Percentiles rank a stretch among this genome's conserved stretches.
Evolutionary conservation across 2,113 vertebrate species (phyloP).

Genomic region (Gnathonemus longibarbis): DNA sequence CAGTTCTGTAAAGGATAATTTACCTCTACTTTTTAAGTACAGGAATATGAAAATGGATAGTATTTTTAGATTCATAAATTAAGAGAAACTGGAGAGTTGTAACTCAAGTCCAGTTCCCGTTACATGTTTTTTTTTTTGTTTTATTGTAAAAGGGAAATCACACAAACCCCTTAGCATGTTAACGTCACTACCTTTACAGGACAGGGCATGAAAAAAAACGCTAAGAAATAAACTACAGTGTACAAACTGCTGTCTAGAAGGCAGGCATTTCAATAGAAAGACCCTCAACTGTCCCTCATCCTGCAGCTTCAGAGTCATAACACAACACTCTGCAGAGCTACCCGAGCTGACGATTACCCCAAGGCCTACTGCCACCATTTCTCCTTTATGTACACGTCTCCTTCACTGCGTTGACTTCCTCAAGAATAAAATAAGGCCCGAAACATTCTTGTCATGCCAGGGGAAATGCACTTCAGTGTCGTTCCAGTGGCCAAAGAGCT

Average conservation of each 20-base stretch:
- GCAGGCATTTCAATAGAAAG: constrained; percentile 82
- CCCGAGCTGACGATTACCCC: constrained; percentile 74
- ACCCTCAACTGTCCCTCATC: constrained; percentile 72
- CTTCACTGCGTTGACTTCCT: constrained; percentile 67
- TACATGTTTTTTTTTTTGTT: constrained; percentile 65
- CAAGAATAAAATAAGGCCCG: constrained; percentile 50
- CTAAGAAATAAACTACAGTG: constrained; percentile 87
- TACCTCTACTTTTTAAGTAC: constrained; percentile 75
- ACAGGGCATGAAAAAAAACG: constrained; percentile 75
- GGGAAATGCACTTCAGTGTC: constrained; percentile 83
- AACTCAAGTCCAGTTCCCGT: constrained; percentile 87
- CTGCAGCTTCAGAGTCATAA: constrained; percentile 82
- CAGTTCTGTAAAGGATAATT: constrained; percentile 78
- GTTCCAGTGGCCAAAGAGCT: constrained; percentile 71
- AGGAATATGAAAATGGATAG: constrained; percentile 76
- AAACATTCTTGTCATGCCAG: constrained; percentile 63
- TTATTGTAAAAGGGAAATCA: constrained; percentile 77
- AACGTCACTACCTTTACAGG: constrained; percentile 86
- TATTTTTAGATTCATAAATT: constrained; percentile 78
- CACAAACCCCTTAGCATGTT: constrained; percentile 74
- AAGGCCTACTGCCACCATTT: constrained; percentile 66
- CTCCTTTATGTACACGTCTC: constrained; percentile 64
- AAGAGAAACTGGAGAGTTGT: constrained; percentile 86
- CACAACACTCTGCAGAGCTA: constrained; percentile 75
- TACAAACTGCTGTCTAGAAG: constrained; percentile 95